Conservation (phyloP, 2,113 vertebrate genomes). For the Megalops atlanticus region DNA sequence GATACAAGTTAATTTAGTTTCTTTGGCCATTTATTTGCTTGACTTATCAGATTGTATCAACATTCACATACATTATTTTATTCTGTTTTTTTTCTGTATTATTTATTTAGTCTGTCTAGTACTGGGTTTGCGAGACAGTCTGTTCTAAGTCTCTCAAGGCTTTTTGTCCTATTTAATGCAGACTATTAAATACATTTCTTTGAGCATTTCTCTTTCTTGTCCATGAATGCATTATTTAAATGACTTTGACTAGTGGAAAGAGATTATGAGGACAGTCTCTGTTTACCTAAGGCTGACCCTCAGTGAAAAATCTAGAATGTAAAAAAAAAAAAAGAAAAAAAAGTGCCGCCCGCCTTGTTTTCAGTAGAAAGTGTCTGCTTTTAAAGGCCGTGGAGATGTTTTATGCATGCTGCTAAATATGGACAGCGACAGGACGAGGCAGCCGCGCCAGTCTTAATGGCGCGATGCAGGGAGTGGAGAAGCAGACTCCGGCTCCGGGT, state of each 20-base stretch:
- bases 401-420: not conserved
- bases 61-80: too few relatives aligned
- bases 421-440: not conserved
- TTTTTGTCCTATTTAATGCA: not conserved
- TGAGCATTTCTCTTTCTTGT: not conserved
- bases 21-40: too few relatives aligned
- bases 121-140: not conserved
- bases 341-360: not conserved
- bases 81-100: too few relatives aligned
- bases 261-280: not conserved
- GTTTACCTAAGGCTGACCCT: not conserved
- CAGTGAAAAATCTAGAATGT: not conserved
- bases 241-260: not conserved
- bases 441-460: not conserved
- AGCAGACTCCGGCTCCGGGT: not conserved
- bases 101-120: not conserved
- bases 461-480: not conserved
- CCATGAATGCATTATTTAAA: not conserved
- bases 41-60: too few relatives aligned
- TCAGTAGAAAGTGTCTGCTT: not conserved
- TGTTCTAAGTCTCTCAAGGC: not conserved
- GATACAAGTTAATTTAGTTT: too few relatives aligned
- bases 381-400: not conserved
- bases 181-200: not conserved
- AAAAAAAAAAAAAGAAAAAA: not conserved